These are phyloP conservation scores for Zeus faber DNA, from an alignment of 2,113 vertebrate genomes.

Conservation along the genomic window DNA sequence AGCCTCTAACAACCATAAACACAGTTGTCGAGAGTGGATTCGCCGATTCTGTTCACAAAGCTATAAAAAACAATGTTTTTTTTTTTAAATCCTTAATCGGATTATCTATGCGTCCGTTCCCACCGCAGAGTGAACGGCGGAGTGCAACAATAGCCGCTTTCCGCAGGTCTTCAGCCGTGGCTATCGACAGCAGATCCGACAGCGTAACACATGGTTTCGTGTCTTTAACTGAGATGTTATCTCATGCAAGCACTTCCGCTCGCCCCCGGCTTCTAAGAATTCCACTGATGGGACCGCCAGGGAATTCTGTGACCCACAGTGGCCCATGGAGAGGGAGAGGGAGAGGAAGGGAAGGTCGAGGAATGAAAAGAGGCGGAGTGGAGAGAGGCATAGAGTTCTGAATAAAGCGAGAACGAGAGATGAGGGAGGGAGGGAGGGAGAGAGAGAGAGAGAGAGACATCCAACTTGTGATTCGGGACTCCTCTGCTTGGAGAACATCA, in stretches of 20 bases:
- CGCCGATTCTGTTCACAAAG: too few species aligned
- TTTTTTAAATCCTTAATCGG: too few species aligned
- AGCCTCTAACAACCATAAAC: too few species aligned
- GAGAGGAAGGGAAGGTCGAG: background rate
- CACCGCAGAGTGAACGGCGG: too few species aligned
- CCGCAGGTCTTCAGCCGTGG: conserved; percentile 9
- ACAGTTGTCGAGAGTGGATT: too few species aligned
- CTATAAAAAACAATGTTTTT: too few species aligned
- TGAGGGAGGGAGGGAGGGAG: background rate
- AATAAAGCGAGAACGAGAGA: background rate
- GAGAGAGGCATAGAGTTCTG: background rate
- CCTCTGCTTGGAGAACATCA: too few species aligned
- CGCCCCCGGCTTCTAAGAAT: conserved; percentile 46
- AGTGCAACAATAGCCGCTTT: background rate
- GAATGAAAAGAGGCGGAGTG: background rate
- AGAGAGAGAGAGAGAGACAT: background rate
- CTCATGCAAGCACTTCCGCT: conserved; percentile 32
- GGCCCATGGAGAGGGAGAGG: background rate
- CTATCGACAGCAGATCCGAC: conserved; percentile 30
- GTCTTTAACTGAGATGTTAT: conserved; percentile 45
- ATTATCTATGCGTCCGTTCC: background rate
- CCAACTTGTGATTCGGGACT: too few species aligned
- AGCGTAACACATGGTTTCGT: conserved; percentile 28
- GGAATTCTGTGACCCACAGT: conserved; percentile 34
- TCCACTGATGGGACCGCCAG: conserved; percentile 51